Conservation (phyloP, 1,140 invertebrate species). For the Sipha flava region DNA sequence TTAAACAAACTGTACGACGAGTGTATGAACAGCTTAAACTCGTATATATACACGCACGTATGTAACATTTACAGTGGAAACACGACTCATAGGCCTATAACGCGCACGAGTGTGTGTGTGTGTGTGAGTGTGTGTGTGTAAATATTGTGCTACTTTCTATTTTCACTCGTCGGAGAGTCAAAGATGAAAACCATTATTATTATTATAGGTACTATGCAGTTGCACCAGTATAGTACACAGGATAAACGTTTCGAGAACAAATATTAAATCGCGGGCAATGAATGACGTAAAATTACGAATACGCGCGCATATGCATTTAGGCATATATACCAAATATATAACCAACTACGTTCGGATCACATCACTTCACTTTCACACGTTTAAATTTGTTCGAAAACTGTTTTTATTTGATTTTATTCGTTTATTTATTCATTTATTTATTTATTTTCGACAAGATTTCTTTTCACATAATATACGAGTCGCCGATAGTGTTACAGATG, state of each 20-base stretch:
- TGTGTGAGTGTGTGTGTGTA: no score
- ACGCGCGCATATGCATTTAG: background rate
- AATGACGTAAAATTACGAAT: background rate
- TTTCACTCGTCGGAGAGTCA: background rate
- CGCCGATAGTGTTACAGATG: no score
- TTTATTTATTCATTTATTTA: no score
- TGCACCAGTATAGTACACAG: background rate
- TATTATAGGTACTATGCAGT: background rate
- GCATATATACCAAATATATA: no score
- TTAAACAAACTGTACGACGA: background rate
- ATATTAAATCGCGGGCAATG: background rate
- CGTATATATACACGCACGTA: no score
- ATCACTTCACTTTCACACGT: background rate
- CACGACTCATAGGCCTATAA: background rate
- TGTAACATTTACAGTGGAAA: no score
- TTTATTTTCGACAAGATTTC: no score
- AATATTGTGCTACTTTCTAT: background rate
- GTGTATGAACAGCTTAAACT: background rate
- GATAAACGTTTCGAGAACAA: background rate
- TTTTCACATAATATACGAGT: no score
- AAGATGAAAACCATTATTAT: background rate
- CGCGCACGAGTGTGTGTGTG: no score
- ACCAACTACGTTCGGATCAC: background rate
- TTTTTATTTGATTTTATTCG: no score
- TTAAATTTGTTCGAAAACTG: background rate